These are phyloP conservation scores for Geopemphigus sp. DNA, from an alignment of 1,140 invertebrate species.

Conservation along the genomic window DNA sequence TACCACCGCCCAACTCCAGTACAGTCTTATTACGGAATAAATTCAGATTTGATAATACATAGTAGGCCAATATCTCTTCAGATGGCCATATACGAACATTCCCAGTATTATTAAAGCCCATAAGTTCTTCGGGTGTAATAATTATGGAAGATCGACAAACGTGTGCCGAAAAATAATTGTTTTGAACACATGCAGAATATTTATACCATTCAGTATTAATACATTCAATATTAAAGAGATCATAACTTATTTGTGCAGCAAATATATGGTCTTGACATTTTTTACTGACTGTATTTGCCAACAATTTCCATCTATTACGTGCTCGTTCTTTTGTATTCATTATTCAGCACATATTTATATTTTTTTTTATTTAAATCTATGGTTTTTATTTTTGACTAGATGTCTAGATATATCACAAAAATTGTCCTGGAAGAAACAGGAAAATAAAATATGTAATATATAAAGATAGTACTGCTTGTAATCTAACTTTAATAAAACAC, in stretches of 20 bases:
- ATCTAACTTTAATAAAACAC: neutral
- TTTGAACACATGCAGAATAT: constrained; percentile 59
- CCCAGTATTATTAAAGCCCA: constrained; percentile 88
- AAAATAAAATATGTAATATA: constrained; percentile 35
- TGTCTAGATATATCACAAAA: constrained; percentile 43
- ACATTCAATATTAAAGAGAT: constrained; percentile 42
- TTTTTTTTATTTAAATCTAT: constrained; percentile 43
- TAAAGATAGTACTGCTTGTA: neutral
- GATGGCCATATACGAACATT: constrained; percentile 89
- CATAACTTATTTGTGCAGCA: constrained; percentile 39
- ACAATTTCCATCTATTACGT: constrained; percentile 66
- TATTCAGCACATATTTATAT: constrained; percentile 36
- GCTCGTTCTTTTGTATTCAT: constrained; percentile 55
- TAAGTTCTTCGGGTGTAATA: constrained; percentile 69
- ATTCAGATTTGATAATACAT: constrained; percentile 66
- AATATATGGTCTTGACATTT: constrained; percentile 56
- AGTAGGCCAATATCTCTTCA: constrained; percentile 78
- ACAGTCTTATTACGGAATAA: constrained; percentile 68
- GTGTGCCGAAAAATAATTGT: constrained; percentile 58
- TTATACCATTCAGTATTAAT: constrained; percentile 58
- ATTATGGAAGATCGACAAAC: constrained; percentile 63
- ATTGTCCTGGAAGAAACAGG: constrained; percentile 48
- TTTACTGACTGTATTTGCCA: constrained; percentile 65
- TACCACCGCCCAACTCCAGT: constrained; percentile 79
- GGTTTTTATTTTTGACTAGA: constrained; percentile 35